Evolutionary conservation across 2,113 vertebrate species (phyloP).

Genomic region (Australoheros scitulus): DNA sequence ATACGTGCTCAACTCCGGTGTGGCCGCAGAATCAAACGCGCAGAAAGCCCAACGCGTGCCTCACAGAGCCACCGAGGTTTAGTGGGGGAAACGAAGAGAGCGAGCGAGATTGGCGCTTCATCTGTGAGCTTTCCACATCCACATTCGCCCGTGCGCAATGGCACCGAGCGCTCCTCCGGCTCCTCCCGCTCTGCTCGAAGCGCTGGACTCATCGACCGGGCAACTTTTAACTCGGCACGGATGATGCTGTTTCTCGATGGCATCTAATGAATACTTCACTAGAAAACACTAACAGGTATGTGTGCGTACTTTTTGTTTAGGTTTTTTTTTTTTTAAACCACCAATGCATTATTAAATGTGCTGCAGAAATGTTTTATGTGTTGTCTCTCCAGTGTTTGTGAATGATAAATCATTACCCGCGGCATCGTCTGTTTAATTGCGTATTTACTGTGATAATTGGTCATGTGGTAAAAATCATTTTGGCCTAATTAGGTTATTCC

Average conservation of each 20-base stretch:
- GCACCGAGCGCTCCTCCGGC: conserved; percentile 53
- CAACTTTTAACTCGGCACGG: conserved; percentile 64
- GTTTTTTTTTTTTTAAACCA: neutral
- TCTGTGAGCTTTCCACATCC: conserved; percentile 20
- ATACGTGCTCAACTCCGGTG: conserved; percentile 9
- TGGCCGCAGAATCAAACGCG: neutral
- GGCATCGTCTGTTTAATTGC: neutral
- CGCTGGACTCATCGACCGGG: conserved; percentile 39
- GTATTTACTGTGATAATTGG: neutral
- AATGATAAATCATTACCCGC: neutral
- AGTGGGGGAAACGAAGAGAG: conserved; percentile 11
- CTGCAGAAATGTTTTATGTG: neutral
- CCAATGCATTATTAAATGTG: neutral
- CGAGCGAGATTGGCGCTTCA: conserved; percentile 10
- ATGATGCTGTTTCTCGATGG: conserved; percentile 49
- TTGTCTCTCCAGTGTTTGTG: neutral
- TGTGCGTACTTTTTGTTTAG: neutral
- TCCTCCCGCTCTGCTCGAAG: neutral
- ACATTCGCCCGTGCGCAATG: conserved; percentile 51
- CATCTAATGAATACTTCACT: conserved; percentile 59
- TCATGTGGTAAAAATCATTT: neutral
- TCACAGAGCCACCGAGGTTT: conserved; percentile 1
- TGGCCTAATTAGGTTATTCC: neutral
- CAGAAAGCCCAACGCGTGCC: neutral
- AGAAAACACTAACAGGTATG: conserved; percentile 68